A percentile compares a stretch with the other conserved stretches of the same genome.
These are phyloP conservation scores for Dissostichus mawsoni DNA, from an alignment of 2,113 vertebrate genomes.

Conservation along the genomic window DNA sequence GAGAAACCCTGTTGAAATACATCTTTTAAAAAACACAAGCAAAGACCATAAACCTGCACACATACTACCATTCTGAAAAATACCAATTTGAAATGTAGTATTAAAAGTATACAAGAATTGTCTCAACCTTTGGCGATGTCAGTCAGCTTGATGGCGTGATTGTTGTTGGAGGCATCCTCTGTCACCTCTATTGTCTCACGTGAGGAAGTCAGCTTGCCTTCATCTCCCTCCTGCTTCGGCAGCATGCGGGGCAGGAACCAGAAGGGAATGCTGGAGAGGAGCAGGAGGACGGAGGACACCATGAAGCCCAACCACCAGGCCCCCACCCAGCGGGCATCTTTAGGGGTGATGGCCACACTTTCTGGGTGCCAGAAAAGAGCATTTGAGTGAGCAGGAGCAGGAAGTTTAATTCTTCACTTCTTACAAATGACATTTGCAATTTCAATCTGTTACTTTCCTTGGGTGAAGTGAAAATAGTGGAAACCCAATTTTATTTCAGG, in stretches of 20 bases:
- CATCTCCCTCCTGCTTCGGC: conserved; percentile 65
- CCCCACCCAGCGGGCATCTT: conserved; percentile 95
- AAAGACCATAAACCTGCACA: not conserved
- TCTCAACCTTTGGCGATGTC: conserved; percentile 79
- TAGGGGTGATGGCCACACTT: conserved; percentile 87
- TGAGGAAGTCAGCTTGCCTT: not conserved
- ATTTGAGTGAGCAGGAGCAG: not conserved
- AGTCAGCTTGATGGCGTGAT: conserved; percentile 58
- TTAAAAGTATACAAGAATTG: not conserved
- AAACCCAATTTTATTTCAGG: not conserved
- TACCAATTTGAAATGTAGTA: not conserved
- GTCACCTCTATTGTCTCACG: not conserved
- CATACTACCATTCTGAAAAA: not conserved
- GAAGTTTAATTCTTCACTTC: not conserved
- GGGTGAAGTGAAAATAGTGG: not conserved
- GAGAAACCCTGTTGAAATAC: conserved; percentile 84
- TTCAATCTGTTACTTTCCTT: not conserved
- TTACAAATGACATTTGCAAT: not conserved
- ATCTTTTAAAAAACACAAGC: not conserved
- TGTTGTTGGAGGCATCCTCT: conserved; percentile 3
- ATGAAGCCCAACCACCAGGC: conserved; percentile 96
- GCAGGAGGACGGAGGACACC: conserved; percentile 73
- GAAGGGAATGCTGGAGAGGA: conserved; percentile 90
- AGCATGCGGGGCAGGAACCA: conserved; percentile 90
- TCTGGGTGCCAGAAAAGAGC: conserved; percentile 76